Conservation (phyloP, 1,140 invertebrate genomes). For the Cotesia vestalis region DNA sequence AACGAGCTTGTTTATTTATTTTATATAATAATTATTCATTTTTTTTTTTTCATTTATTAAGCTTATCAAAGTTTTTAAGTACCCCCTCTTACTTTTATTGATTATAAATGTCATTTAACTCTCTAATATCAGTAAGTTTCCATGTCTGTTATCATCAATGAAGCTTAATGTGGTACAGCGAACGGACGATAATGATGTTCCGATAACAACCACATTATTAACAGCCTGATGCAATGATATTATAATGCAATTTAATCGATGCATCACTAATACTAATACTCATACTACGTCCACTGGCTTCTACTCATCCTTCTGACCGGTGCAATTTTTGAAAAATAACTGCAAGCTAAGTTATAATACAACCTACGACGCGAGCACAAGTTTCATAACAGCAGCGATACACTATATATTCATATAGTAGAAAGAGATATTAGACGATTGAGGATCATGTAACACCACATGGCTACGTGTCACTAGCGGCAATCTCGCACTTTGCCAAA, state of each 20-base stretch:
- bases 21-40: too few species aligned
- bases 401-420: not conserved
- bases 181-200: conserved; percentile 10
- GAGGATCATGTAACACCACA: conserved; percentile 50
- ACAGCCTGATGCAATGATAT: conserved; percentile 33
- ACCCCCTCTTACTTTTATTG: too few species aligned
- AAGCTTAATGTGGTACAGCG: conserved; percentile 1
- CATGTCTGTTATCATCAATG: conserved; percentile 11
- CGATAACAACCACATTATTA: conserved; percentile 39
- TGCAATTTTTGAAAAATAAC: conserved; percentile 46
- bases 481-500: conserved; percentile 37
- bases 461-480: conserved; percentile 51
- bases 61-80: too few species aligned
- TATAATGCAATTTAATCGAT: conserved; percentile 46
- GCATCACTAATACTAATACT: not conserved
- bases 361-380: not conserved
- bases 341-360: conserved; percentile 8
- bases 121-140: conserved; percentile 5
- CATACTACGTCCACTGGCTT: not conserved
- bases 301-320: conserved; percentile 20
- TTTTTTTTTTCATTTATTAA: too few species aligned
- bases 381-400: too few species aligned
- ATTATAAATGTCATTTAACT: not conserved
- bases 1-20: too few species aligned
- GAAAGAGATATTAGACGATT: not conserved